phyloP scores from a whole-genome alignment of 2,797 vertebrate species.

The Heliangelus exortis region DNA sequence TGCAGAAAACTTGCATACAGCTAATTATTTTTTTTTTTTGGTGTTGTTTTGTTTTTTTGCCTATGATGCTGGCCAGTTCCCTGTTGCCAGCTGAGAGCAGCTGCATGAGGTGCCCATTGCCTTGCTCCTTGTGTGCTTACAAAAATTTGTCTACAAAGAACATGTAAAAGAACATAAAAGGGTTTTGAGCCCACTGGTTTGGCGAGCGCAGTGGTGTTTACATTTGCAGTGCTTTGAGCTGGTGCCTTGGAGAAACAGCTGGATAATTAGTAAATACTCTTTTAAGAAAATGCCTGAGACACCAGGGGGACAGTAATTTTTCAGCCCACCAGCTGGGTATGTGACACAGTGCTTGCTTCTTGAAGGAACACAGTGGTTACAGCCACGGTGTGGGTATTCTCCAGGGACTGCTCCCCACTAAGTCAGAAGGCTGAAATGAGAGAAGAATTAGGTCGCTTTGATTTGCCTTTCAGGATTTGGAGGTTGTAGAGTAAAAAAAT shows the following conservation, averaged over 20 bases:
- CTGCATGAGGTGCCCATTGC: not conserved
- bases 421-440: not conserved
- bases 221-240: not conserved
- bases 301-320: not conserved
- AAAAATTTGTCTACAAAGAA: not conserved
- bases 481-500: not conserved
- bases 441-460: constrained; percentile 9
- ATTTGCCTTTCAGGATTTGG: not conserved
- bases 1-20: not conserved
- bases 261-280: not conserved
- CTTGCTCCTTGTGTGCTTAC: fast-evolving
- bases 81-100: not conserved
- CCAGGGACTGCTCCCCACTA: not conserved
- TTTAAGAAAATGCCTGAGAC: not conserved
- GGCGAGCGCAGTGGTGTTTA: not conserved
- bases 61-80: not conserved
- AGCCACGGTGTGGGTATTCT: not conserved
- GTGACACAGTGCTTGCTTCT: not conserved
- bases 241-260: not conserved
- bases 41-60: not conserved
- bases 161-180: not conserved
- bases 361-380: not conserved
- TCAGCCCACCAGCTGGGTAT: not conserved
- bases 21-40: not conserved
- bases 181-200: not conserved